phyloP scores from a whole-genome alignment of 53 echinoderm and acorn worm species.

The Echinometra lucunter region DNA sequence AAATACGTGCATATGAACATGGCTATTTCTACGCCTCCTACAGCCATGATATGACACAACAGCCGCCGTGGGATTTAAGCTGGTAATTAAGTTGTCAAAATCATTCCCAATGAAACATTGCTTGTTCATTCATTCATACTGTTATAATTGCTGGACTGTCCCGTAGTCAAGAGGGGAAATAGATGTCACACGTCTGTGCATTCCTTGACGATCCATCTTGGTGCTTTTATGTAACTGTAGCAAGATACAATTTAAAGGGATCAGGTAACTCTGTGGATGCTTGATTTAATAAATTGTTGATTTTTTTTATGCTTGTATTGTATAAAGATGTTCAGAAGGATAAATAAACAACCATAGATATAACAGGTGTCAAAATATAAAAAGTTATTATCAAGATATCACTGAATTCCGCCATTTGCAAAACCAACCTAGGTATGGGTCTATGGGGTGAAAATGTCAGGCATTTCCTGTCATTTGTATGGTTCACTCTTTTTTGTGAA shows the following conservation, averaged over 20 bases:
- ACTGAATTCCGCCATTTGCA: too few relatives aligned
- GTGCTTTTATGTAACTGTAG: neutral
- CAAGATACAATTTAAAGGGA: neutral
- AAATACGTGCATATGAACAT: neutral
- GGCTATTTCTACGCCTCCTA: neutral
- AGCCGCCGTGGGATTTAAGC: slow-evolving; percentile 32
- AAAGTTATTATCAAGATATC: too few relatives aligned
- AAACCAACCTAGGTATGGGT: too few relatives aligned
- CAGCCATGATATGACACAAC: slow-evolving; percentile 11
- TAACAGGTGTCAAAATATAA: too few relatives aligned
- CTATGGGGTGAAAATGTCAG: too few relatives aligned
- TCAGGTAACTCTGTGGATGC: too few relatives aligned
- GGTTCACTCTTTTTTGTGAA: too few relatives aligned
- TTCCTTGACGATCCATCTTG: neutral
- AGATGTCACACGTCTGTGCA: neutral
- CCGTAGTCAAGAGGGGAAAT: neutral
- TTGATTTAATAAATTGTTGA: too few relatives aligned
- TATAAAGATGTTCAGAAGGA: too few relatives aligned
- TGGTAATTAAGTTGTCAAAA: slow-evolving; percentile 41
- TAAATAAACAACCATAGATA: too few relatives aligned
- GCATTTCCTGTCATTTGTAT: too few relatives aligned
- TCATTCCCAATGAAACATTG: slow-evolving; percentile 28
- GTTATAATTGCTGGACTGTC: neutral
- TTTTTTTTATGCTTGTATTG: too few relatives aligned
- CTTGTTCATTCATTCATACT: slow-evolving; percentile 42